A percentile compares a stretch with the other conserved stretches of the same genome.
Conservation (phyloP, 2,888 invertebrate genomes). For the Aphrophora alni region DNA sequence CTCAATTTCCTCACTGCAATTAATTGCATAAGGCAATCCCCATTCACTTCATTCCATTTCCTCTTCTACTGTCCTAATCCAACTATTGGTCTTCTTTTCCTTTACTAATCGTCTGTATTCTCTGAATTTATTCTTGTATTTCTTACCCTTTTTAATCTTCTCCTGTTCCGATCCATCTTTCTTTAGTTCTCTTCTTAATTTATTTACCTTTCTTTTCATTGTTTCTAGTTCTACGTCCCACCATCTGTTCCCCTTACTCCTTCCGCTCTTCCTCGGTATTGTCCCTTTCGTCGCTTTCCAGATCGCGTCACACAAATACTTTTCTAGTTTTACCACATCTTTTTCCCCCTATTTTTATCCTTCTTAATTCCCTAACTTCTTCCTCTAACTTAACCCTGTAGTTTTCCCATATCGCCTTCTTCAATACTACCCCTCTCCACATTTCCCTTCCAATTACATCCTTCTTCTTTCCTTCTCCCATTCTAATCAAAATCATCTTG, state of each 20-base stretch:
- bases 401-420: not conserved
- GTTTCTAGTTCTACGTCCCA: not conserved
- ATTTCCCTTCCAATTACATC: too few species aligned
- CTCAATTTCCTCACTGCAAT: not conserved
- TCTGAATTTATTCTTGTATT: not conserved
- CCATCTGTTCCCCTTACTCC: not conserved
- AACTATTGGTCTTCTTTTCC: not conserved
- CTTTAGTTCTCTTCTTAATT: not conserved
- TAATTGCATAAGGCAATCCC: not conserved
- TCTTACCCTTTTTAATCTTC: not conserved
- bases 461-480: too few species aligned
- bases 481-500: not conserved
- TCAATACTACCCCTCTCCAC: not conserved
- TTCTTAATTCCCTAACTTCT: not conserved
- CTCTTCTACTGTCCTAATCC: not conserved
- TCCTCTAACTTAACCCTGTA: not conserved
- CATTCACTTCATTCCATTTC: not conserved
- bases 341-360: not conserved
- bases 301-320: not conserved
- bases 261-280: not conserved
- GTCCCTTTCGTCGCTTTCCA: not conserved
- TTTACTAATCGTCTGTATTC: not conserved
- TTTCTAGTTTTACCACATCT: not conserved
- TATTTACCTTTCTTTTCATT: not conserved
- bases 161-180: not conserved